Evolutionary conservation across 2,888 invertebrate genomes (phyloP).

Genomic region (Beris morrisii): DNA sequence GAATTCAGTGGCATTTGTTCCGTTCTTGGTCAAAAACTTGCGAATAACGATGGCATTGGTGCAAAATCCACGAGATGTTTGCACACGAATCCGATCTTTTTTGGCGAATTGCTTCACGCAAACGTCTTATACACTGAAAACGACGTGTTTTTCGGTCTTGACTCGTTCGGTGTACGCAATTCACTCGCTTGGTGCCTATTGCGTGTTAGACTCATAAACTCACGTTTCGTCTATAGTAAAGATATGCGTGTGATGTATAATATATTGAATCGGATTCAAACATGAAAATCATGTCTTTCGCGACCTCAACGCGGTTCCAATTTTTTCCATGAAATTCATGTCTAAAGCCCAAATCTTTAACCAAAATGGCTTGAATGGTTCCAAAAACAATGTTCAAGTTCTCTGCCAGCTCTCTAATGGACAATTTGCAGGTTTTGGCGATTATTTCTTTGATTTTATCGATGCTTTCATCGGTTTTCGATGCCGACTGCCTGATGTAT

Average conservation of each 20-base stretch:
- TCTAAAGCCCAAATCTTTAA: slow-evolving; percentile 41
- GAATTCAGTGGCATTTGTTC: slow-evolving; percentile 21
- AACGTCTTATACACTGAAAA: slow-evolving; percentile 16
- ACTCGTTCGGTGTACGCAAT: slow-evolving; percentile 35
- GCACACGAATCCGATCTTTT: background rate
- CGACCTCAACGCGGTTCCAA: background rate
- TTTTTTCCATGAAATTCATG: slow-evolving; percentile 40
- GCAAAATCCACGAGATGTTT: slow-evolving; percentile 3
- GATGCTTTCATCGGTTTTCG: slow-evolving; percentile 42
- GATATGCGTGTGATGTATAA: slow-evolving; percentile 37
- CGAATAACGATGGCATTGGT: slow-evolving; percentile 23
- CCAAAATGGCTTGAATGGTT: slow-evolving; percentile 37
- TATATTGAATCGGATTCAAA: slow-evolving; percentile 35
- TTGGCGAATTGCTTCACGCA: slow-evolving; percentile 6
- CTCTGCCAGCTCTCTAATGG: slow-evolving; percentile 41
- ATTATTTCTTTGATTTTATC: slow-evolving; percentile 43
- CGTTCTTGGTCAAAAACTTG: slow-evolving; percentile 10
- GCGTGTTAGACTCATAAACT: slow-evolving; percentile 29
- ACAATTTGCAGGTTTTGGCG: slow-evolving; percentile 41
- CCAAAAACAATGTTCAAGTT: slow-evolving; percentile 29
- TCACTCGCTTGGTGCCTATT: slow-evolving; percentile 38
- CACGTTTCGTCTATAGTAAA: slow-evolving; percentile 42
- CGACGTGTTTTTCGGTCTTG: slow-evolving; percentile 38
- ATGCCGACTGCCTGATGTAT: slow-evolving; percentile 38
- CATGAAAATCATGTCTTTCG: slow-evolving; percentile 34